Base-by-base conservation (phyloP, 2,113 vertebrate genomes). In the Seriola rivoliana region DNA sequence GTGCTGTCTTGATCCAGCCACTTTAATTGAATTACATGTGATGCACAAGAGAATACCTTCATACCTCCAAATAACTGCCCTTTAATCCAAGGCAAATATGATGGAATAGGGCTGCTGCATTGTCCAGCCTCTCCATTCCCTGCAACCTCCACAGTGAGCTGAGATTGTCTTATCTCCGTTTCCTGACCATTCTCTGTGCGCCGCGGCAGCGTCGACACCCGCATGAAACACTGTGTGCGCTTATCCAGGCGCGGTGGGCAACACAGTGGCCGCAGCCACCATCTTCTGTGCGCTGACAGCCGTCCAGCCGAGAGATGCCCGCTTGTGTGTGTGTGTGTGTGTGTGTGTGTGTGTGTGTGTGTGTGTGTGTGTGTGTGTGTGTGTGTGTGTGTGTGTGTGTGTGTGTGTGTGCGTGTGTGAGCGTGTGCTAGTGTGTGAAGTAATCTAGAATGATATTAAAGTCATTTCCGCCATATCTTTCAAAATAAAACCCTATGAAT, bases 201-300 rank as follows among this genome's bases (percentile, higher is more conserved):
- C 46, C 7, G 3, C 44, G 21, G 59, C 75, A 5, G 75, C 78
- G 46, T 38, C 80, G 50, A 80, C 77, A 71, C 62, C 75, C 71
- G 84, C 46, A 5, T 32, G 29, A 54, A 23, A 65, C 5, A 44
- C 10, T 58, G 23, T 73, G 82, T 36, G 85, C 80, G 46, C 84
- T 84, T 84, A 63, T 81, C 71, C 90, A 25, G 88, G 71, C 71
- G 54, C 66, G 32, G 86, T 21, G 82, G 34, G 75, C 62, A 80
- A 59, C 67, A 57, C 78, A 19, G 78, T 16, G 76, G 46, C 86
- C 66, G 73, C 64, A 46, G 76, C 46, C 91, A 90, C 88, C 93
- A 93, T 94, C 90, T 94, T 93, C 91, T 85, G 80, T 16, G 82
- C 25, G 66, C 74, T 60, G 63, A 70, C 85, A 83, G 38, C 72